A percentile compares a stretch with the other conserved stretches of the same genome.
phyloP scores from a whole-genome alignment of 37 sponge, comb jelly and placozoan genomes.

The Hormiphora californensis region DNA sequence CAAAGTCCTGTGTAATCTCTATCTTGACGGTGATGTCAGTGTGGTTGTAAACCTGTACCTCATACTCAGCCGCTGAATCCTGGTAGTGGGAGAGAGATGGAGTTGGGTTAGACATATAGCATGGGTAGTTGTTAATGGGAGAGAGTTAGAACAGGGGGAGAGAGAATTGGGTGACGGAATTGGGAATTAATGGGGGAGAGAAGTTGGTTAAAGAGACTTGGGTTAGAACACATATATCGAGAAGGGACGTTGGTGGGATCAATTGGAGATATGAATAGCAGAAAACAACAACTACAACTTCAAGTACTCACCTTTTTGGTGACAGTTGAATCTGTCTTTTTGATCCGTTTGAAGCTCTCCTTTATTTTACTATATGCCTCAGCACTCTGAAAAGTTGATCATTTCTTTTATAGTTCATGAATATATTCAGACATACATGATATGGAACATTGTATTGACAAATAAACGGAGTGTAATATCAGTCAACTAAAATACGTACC shows the following conservation, averaged over 20 bases:
- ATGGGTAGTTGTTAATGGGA: no score
- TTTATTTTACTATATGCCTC: constrained; percentile 25
- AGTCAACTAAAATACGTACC: not conserved
- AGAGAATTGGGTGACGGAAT: no score
- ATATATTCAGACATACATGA: not conserved
- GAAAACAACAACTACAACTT: no score
- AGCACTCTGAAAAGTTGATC: not conserved
- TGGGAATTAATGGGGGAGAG: no score
- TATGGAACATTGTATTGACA: not conserved
- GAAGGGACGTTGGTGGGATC: no score
- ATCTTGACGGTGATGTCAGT: constrained; percentile 3
- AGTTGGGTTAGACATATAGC: no score
- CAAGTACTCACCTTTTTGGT: constrained; percentile 33
- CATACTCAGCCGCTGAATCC: constrained; percentile 37
- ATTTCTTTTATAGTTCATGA: not conserved
- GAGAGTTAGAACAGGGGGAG: no score
- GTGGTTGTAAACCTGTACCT: not conserved
- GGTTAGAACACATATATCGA: no score
- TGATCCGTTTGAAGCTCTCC: constrained; percentile 21
- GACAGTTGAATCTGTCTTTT: constrained; percentile 27
- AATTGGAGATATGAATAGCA: no score
- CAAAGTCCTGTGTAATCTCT: constrained; percentile 22
- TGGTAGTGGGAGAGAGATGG: no score
- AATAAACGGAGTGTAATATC: not conserved
- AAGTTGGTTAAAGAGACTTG: no score